Base-by-base conservation (phyloP, 2,888 invertebrate species). In the Caenorhabditis angaria region DNA sequence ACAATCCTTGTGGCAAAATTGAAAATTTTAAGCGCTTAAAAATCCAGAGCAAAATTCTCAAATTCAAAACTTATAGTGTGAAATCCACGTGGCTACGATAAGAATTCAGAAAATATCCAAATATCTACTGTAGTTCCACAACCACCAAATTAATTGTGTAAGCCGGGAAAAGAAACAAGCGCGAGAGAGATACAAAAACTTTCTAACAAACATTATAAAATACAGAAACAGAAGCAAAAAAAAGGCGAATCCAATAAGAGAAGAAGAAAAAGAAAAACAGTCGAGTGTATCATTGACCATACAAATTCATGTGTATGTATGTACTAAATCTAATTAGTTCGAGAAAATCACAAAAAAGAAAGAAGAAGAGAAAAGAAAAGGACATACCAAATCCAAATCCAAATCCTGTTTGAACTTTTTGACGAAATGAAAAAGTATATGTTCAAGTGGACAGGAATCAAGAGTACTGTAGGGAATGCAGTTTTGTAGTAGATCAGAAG, bases 271-370 rank as follows among this genome's bases (percentile, higher is more conserved):
- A n/a, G n/a, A n/a, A n/a, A n/a, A n/a, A n/a, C n/a, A n/a, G n/a
- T n/a, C 41, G 41, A 41, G 41, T 41, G 41, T 41, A 41, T 41
- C 41, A 41, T 41, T 41, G 41, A 41, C 41, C 41, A 41, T 41
- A 41, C 41, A 41, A 41, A 41, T 41, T 41, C 41, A 41, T 41
- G n/a, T n/a, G n/a, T n/a, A n/a, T n/a, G n/a, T n/a, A n/a, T n/a
- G 41, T 41, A 41, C 41, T 41, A 41, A 41, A 41, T 41, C 41
- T 41, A 41, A 41, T 41, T 41, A 41, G 41, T 41, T 41, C 41
- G 41, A 41, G 41, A 41, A 18, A 41, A 12, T 41, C 6, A 32
- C 5, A 32, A 32, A 32, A 32, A 10, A 32, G 10, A 10, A 32
- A 32, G 32, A 32, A 32, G 32, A 32, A 32, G 32, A 32, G 32